phyloP scores from a whole-genome alignment of 2,888 invertebrate species.

The Hirtodrosophila trivittata region DNA sequence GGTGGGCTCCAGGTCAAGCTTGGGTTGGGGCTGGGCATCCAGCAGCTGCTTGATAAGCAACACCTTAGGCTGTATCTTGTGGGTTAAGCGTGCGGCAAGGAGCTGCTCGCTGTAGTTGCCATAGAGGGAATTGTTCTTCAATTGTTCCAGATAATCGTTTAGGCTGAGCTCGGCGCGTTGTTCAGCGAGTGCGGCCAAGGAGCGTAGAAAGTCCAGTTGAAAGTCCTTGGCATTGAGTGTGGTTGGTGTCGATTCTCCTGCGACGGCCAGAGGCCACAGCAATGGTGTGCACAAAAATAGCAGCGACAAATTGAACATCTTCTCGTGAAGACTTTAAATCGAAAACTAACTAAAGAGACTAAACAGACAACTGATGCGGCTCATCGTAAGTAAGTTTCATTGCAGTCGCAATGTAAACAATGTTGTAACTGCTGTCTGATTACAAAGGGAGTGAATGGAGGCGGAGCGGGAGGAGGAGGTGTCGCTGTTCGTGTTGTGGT shows the following conservation, averaged over 20 bases:
- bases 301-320: constrained; percentile 45
- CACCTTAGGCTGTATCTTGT: constrained; percentile 62
- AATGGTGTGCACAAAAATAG: constrained; percentile 13
- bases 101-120: constrained; percentile 47
- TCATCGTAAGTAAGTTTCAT: constrained; percentile 24
- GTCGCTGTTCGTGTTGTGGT: constrained; percentile 26
- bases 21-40: constrained; percentile 46
- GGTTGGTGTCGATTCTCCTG: constrained; percentile 3
- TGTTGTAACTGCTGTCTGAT: constrained; percentile 41
- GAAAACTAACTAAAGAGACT: constrained; percentile 38
- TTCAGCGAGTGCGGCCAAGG: constrained; percentile 39
- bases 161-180: constrained; percentile 50
- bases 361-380: constrained; percentile 5
- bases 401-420: constrained; percentile 48
- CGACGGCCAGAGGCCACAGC: constrained; percentile 1
- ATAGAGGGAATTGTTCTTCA: constrained; percentile 46
- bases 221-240: constrained; percentile 53
- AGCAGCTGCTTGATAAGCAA: constrained; percentile 76
- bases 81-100: constrained; percentile 31
- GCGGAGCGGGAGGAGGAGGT: background rate
- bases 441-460: constrained; percentile 16
- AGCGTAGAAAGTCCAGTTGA: constrained; percentile 58
- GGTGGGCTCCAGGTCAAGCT: constrained; percentile 44
- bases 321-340: constrained; percentile 32
- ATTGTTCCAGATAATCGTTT: constrained; percentile 58